Evolutionary conservation across 2,113 vertebrate species (phyloP).

Genomic region (Neotragus moschatus): DNA sequence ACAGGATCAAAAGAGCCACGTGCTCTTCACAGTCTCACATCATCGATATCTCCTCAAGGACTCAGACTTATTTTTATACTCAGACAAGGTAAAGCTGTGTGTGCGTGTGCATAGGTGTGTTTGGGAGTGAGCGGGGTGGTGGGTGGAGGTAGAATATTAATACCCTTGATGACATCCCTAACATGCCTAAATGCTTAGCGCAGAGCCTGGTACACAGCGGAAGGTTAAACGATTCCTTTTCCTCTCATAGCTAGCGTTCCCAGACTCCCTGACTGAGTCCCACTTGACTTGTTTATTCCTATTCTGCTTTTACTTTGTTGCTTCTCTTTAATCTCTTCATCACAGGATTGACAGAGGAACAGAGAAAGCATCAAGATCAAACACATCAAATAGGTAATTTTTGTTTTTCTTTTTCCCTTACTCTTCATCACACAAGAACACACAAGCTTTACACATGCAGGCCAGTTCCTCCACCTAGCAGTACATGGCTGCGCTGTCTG

Average conservation of each 20-base stretch:
- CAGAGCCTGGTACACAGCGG: not conserved
- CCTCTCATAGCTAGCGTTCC: not conserved
- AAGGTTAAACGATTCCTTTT: not conserved
- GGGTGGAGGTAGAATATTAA: not conserved
- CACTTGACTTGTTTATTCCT: constrained; percentile 66
- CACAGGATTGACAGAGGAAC: constrained; percentile 61
- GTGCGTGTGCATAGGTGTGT: not conserved
- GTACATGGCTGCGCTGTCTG: not conserved
- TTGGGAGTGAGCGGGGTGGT: too few species aligned
- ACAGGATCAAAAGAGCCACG: not conserved
- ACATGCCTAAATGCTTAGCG: not conserved
- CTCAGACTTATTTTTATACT: not conserved
- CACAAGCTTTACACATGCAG: not conserved
- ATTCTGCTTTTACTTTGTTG: constrained; percentile 44
- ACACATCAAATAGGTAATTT: constrained; percentile 58
- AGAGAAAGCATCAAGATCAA: constrained; percentile 58
- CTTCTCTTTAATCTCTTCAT: constrained; percentile 69
- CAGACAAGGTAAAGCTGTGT: not conserved
- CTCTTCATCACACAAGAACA: constrained; percentile 26
- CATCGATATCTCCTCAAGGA: not conserved
- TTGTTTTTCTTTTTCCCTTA: not conserved
- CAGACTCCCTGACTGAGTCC: constrained; percentile 10
- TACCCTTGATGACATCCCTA: not conserved
- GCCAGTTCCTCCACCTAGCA: not conserved
- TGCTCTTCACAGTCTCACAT: not conserved